These are phyloP conservation scores for Pollenia griseotomentosa DNA, from an alignment of 2,888 invertebrate species.

Conservation along the genomic window DNA sequence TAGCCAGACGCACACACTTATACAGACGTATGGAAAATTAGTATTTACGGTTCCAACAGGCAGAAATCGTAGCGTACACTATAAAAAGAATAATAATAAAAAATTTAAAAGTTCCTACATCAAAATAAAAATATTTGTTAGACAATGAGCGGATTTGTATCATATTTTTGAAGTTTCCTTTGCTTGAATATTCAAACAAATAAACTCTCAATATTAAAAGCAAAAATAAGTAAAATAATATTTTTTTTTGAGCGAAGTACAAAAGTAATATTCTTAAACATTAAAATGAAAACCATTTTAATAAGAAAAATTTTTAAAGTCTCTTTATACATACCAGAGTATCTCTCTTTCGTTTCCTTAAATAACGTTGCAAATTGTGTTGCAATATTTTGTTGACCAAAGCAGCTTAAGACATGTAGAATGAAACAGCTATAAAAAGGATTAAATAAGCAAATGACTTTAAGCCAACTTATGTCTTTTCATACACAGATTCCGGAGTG, in stretches of 20 bases:
- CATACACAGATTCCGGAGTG: slow-evolving; percentile 44
- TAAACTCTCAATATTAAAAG: no score
- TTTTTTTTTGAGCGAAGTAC: background rate
- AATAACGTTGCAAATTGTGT: slow-evolving; percentile 28
- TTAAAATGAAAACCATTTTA: background rate
- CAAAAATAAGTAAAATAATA: no score
- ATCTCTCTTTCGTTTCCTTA: background rate
- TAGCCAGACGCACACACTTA: no score
- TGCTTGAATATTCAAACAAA: no score
- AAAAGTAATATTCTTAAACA: background rate
- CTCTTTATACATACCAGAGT: background rate
- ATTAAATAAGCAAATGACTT: slow-evolving; percentile 64
- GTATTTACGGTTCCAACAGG: no score
- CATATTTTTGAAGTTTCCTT: no score
- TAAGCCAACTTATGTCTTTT: slow-evolving; percentile 65
- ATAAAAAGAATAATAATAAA: no score
- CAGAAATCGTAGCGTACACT: no score
- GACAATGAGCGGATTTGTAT: no score
- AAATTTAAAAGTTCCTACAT: no score
- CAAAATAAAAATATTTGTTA: no score
- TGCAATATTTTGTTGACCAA: slow-evolving; percentile 44
- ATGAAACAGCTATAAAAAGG: slow-evolving; percentile 63
- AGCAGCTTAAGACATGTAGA: slow-evolving; percentile 51
- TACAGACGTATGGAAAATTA: no score
- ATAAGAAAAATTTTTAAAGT: slow-evolving; percentile 13